A percentile compares a stretch with the other conserved stretches of the same genome.
phyloP scores from a whole-genome alignment of 2,797 vertebrate genomes.

The Siniperca obscura region DNA sequence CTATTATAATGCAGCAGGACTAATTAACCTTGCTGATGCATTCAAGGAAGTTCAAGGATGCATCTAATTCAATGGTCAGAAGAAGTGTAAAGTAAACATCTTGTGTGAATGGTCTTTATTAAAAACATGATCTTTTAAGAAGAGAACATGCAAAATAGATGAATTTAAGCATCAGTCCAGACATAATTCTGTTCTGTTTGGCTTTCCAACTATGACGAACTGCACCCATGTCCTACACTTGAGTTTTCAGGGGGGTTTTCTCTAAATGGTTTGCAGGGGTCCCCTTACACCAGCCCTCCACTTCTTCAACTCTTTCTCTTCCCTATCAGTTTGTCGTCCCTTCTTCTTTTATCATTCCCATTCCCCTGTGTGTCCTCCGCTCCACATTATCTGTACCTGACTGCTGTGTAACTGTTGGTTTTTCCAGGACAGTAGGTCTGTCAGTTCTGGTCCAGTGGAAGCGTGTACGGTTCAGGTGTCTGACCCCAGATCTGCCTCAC shows the following conservation, averaged over 20 bases:
- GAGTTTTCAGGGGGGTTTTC: neutral
- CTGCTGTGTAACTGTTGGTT: constrained; percentile 34
- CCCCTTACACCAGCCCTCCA: neutral
- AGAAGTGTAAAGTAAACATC: neutral
- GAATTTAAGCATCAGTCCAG: neutral
- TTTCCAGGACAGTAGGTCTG: constrained; percentile 46
- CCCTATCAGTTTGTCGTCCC: neutral
- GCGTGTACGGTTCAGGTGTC: constrained; percentile 29
- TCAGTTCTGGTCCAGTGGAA: constrained; percentile 53
- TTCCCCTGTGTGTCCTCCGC: neutral
- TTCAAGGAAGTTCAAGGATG: constrained; percentile 10
- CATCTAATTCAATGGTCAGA: neutral
- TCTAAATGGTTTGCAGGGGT: neutral
- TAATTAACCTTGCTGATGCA: neutral
- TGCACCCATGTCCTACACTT: neutral
- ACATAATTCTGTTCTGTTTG: neutral
- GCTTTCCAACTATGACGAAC: neutral
- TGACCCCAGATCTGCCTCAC: constrained; percentile 64
- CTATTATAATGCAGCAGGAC: neutral
- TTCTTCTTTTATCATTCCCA: neutral
- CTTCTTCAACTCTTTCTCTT: neutral
- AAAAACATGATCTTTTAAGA: neutral
- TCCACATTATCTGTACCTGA: constrained; percentile 27
- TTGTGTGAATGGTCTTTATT: neutral
- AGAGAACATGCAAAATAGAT: neutral